Conservation (phyloP, 2,888 invertebrate species). For the Dicycla oo region DNA sequence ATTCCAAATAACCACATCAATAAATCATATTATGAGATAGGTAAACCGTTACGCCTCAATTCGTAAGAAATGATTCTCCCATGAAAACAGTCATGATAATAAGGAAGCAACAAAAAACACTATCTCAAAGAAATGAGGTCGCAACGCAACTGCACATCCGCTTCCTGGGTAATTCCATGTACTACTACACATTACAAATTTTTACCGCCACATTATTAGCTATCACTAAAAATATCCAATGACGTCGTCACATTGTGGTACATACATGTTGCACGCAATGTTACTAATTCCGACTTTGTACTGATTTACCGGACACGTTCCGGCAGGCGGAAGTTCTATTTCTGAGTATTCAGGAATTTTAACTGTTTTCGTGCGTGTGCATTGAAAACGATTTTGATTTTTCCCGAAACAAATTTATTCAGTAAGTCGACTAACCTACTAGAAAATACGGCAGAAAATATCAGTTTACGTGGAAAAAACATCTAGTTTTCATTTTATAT, state of each 20-base stretch:
- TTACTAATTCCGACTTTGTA: conserved; percentile 45
- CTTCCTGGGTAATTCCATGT: conserved; percentile 12
- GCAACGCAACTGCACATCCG: conserved; percentile 18
- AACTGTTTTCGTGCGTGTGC: conserved; percentile 30
- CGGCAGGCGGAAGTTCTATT: conserved; percentile 46
- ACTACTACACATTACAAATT: conserved; percentile 8
- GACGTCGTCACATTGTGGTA: conserved; percentile 4
- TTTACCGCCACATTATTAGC: conserved; percentile 19
- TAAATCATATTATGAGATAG: background rate
- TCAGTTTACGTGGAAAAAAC: background rate
- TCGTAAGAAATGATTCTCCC: background rate
- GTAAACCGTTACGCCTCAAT: background rate
- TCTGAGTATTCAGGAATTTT: conserved; percentile 33
- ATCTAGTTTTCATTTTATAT: background rate
- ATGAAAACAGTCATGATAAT: conserved; percentile 10
- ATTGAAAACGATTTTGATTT: background rate
- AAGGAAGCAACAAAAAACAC: conserved; percentile 40
- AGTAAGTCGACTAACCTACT: no score
- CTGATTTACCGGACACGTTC: conserved; percentile 35
- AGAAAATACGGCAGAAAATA: background rate
- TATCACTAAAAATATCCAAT: conserved; percentile 17
- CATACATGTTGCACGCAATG: conserved; percentile 30
- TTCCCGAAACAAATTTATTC: background rate
- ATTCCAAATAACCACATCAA: background rate
- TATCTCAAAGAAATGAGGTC: conserved; percentile 33